Base-by-base conservation (phyloP, 2,113 vertebrate genomes). In the Urocynchramus pylzowi region DNA sequence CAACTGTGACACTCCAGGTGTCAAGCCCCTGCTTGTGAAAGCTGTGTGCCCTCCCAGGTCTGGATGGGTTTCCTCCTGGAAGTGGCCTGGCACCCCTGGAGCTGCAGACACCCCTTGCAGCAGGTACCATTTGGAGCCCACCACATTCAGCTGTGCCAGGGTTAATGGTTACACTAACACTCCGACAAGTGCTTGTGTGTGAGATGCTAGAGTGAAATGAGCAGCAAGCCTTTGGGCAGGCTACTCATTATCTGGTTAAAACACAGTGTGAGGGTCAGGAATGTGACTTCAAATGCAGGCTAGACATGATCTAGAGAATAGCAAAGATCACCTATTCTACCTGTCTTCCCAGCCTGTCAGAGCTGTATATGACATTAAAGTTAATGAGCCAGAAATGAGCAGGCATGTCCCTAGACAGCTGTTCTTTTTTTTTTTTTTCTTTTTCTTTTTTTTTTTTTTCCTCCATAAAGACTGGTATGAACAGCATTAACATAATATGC, bases 341-440 rank as follows among this genome's bases (percentile, higher is more conserved):
- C 64, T 59, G 42, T 33, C 59, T 63, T 59, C 59, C 37, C 30
- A 63, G 28, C 49, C 70, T 73, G 41, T 80, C 35, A 42, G 37
- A 54, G 47, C 56, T 87, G 68, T 77, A n/a, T 53, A 9, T 65
- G 65, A 52, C 57, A 9, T 59, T 75, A 57, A 87, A 91, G 31
- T 68, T 78, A 91, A 89, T 64, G 70, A 93, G 50, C 39, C 78
- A 91, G 88, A 87, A 95, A 87, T 56, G 84, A 91, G 42, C n/a
- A 47, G 30, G 31, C 22, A 26, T 30, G 35, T 78, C 74, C 54
- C 68, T 44, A 27, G 39, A 52, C 56, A 70, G 16, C 39, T 30
- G 10, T 31, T 82, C 12, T 42, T 17, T 39, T n/a, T 42, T 13
- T 42, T 35, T 23, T 27, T 23, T 27, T 37, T 31, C 50, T 31